These are phyloP conservation scores for Paralichthys olivaceus DNA, from an alignment of 2,113 vertebrate species.

Conservation along the genomic window DNA sequence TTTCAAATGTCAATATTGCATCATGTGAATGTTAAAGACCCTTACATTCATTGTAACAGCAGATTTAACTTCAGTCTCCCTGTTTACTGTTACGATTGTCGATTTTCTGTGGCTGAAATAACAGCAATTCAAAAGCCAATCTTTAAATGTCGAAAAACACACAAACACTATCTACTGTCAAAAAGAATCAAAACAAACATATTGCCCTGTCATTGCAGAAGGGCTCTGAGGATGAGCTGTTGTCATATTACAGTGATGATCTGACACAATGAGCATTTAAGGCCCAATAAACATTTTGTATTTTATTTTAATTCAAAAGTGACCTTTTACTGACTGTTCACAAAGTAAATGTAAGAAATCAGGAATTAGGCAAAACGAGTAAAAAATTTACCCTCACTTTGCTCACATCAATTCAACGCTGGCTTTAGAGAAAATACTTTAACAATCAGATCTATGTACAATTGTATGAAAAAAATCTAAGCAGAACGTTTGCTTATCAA, in stretches of 20 bases:
- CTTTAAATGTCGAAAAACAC: too few species aligned
- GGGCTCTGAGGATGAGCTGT: background rate
- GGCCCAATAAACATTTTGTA: background rate
- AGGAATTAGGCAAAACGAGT: background rate
- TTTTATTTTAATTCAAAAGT: background rate
- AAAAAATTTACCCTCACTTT: background rate
- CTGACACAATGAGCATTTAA: slow-evolving; percentile 4
- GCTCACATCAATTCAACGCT: slow-evolving; percentile 2
- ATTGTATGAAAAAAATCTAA: slow-evolving; percentile 13
- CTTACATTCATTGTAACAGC: slow-evolving; percentile 14
- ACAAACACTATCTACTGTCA: background rate
- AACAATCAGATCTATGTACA: slow-evolving; percentile 26
- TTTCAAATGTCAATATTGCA: slow-evolving; percentile 47
- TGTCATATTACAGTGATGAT: background rate
- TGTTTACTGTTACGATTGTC: background rate
- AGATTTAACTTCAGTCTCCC: slow-evolving; percentile 1
- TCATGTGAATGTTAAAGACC: slow-evolving; percentile 25
- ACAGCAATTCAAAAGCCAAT: background rate
- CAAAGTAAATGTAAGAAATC: background rate
- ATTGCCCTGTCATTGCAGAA: too few species aligned
- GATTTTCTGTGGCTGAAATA: background rate
- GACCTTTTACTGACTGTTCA: background rate
- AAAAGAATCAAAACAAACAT: background rate
- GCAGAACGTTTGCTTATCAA: background rate
- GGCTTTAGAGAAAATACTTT: slow-evolving; percentile 39